These are phyloP conservation scores for Macrocentrus cingulum DNA, from an alignment of 1,140 invertebrate genomes.

Conservation along the genomic window DNA sequence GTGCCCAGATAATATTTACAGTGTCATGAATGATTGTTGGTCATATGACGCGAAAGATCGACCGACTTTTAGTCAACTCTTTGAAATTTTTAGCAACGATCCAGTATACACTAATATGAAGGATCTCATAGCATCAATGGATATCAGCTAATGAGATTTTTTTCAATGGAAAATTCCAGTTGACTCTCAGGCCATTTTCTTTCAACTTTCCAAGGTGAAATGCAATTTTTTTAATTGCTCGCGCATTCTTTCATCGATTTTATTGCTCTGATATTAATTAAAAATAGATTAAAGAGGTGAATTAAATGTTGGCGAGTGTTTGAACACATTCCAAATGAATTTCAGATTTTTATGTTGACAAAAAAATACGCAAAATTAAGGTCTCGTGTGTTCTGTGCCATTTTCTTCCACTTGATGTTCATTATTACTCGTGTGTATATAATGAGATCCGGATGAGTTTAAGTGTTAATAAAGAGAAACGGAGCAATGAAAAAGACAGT, in stretches of 20 bases:
- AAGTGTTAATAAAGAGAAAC: conserved; percentile 19
- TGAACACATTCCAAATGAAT: too few relatives aligned
- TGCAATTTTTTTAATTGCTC: too few relatives aligned
- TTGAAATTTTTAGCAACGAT: conserved; percentile 73
- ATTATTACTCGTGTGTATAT: neutral
- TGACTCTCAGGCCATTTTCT: neutral
- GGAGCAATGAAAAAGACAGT: conserved; percentile 37
- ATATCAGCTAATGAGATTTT: conserved; percentile 46
- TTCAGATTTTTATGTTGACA: too few relatives aligned
- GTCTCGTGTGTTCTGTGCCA: conserved; percentile 15
- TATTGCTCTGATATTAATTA: too few relatives aligned
- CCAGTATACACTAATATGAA: conserved; percentile 72
- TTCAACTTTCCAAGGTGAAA: too few relatives aligned
- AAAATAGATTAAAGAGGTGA: too few relatives aligned
- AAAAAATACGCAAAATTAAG: too few relatives aligned
- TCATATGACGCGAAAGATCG: conserved; percentile 73
- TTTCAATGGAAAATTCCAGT: neutral
- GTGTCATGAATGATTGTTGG: conserved; percentile 91
- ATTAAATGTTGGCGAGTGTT: too few relatives aligned
- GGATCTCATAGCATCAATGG: conserved; percentile 59
- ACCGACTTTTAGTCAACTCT: conserved; percentile 80
- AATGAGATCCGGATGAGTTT: neutral
- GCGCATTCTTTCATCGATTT: too few relatives aligned
- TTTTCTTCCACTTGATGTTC: neutral
- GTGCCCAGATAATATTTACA: conserved; percentile 84